Conservation (phyloP, 2,888 invertebrate species). For the Corbicula japonica region DNA sequence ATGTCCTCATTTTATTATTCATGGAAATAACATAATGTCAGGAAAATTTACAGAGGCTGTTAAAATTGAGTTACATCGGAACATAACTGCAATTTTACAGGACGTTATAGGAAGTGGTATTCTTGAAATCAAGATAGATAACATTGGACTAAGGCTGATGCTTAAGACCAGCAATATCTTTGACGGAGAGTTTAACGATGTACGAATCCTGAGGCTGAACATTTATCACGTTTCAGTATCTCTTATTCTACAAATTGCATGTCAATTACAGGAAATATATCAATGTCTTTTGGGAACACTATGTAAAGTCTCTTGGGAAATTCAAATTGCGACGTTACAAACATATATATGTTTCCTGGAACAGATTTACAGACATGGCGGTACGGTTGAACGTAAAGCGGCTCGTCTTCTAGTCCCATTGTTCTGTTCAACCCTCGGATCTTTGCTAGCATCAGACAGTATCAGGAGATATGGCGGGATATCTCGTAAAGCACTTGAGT, state of each 20-base stretch:
- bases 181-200: too few species aligned
- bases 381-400: background rate
- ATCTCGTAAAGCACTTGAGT: too few species aligned
- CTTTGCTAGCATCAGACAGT: too few species aligned
- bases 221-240: too few species aligned
- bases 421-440: too few species aligned
- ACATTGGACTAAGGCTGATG: background rate
- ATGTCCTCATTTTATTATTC: background rate
- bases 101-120: background rate
- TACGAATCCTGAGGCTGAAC: too few species aligned
- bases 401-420: background rate
- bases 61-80: background rate
- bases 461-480: too few species aligned
- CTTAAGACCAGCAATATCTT: background rate
- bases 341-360: background rate
- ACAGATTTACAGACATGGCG: background rate
- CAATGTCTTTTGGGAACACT: background rate
- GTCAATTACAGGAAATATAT: background rate
- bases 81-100: background rate
- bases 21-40: constrained; percentile 1
- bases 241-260: too few species aligned
- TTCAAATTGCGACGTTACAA: background rate
- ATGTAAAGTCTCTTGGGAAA: background rate
- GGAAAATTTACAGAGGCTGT: background rate
- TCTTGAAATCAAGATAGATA: background rate